Evolutionary conservation across 2,888 invertebrate species (phyloP).

Genomic region (Drosophila peninsularis): DNA sequence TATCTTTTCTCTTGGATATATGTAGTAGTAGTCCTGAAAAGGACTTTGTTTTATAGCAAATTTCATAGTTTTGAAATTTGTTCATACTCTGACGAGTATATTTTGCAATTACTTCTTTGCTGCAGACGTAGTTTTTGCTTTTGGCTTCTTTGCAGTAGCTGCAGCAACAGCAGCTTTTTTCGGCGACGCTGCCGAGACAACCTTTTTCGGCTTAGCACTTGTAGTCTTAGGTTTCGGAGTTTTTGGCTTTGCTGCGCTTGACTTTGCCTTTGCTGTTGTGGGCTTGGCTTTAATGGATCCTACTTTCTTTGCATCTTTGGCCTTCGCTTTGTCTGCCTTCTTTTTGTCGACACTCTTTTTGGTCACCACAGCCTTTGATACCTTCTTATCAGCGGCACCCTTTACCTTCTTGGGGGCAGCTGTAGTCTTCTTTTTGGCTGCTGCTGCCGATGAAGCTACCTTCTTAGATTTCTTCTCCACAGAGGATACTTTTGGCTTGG

Average conservation of each 20-base stretch:
- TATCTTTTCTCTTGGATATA: too few species aligned
- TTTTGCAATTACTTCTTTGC: constrained; percentile 34
- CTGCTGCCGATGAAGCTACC: constrained; percentile 11
- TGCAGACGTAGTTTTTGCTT: constrained; percentile 37
- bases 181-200: constrained; percentile 25
- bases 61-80: constrained; percentile 6
- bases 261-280: constrained; percentile 34
- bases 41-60: constrained; percentile 7
- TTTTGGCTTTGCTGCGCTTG: constrained; percentile 36
- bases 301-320: constrained; percentile 48
- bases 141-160: constrained; percentile 40
- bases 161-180: constrained; percentile 35
- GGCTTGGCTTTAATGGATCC: constrained; percentile 48
- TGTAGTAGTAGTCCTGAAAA: background rate
- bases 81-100: background rate
- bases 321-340: constrained; percentile 43
- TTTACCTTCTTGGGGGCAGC: constrained; percentile 26
- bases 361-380: constrained; percentile 30
- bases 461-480: constrained; percentile 45
- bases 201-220: constrained; percentile 41
- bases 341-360: constrained; percentile 51
- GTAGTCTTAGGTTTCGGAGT: constrained; percentile 35
- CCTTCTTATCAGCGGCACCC: constrained; percentile 38
- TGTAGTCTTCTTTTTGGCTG: constrained; percentile 19
- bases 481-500: too few species aligned